phyloP scores from a whole-genome alignment of 2,888 invertebrate species.

The Nomada ruficornis region DNA sequence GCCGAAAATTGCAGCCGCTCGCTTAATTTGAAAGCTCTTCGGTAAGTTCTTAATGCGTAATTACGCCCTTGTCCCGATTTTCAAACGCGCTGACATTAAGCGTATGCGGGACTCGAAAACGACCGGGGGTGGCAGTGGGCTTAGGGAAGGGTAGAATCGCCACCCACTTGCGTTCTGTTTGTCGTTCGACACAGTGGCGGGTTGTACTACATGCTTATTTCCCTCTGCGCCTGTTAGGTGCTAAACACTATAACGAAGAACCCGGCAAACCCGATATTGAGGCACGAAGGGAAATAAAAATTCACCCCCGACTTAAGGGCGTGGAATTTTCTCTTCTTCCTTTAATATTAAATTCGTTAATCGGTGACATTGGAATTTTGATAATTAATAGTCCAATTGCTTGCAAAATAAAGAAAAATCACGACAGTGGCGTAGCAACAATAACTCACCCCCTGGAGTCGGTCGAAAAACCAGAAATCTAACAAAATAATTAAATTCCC shows the following conservation, averaged over 20 bases:
- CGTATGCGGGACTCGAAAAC: conserved; percentile 44
- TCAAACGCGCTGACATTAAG: conserved; percentile 58
- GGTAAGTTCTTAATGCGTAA: conserved; percentile 56
- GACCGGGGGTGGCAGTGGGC: background rate
- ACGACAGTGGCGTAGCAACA: too few species aligned
- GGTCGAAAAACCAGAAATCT: too few species aligned
- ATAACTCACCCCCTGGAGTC: too few species aligned
- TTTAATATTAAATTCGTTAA: too few species aligned
- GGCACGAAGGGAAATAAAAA: conserved; percentile 61
- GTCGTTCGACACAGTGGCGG: conserved; percentile 16
- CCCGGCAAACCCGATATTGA: background rate
- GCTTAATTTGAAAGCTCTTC: conserved; percentile 61
- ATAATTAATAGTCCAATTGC: too few species aligned
- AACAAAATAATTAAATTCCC: too few species aligned
- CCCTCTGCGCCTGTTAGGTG: background rate
- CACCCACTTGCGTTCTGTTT: conserved; percentile 43
- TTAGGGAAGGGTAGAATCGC: conserved; percentile 1
- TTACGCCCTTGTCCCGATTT: conserved; percentile 61
- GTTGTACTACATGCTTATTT: background rate
- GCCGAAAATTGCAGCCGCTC: conserved; percentile 62
- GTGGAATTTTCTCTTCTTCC: too few species aligned
- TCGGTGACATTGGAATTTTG: too few species aligned
- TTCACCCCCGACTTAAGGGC: too few species aligned
- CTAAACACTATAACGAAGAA: background rate
- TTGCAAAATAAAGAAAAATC: too few species aligned